Conservation (phyloP, 2,113 vertebrate species). For the Cinclus cinclus region DNA sequence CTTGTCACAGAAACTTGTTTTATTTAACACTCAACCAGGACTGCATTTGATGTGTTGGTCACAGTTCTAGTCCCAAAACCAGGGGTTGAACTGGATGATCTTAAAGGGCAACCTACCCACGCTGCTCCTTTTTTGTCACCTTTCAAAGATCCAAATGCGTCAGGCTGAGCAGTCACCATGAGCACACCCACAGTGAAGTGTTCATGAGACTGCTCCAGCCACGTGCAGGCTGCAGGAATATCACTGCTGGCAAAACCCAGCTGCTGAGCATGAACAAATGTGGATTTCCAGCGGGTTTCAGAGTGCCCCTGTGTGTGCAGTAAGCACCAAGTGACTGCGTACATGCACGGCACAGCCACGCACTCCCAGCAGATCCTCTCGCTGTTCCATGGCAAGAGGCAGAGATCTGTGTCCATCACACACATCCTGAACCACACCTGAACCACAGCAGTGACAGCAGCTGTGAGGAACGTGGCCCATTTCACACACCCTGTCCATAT, state of each 20-base stretch:
- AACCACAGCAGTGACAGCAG: neutral
- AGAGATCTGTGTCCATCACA: neutral
- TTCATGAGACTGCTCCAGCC: neutral
- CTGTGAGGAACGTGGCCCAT: neutral
- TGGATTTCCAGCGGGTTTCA: neutral
- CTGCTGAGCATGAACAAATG: neutral
- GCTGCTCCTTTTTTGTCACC: neutral
- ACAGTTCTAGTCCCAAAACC: accelerated
- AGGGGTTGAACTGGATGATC: no score
- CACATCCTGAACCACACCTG: accelerated
- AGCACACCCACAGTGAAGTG: accelerated
- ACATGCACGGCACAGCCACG: accelerated
- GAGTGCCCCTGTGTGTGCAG: neutral
- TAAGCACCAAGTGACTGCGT: accelerated
- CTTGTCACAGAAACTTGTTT: neutral
- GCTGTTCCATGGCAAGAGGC: accelerated
- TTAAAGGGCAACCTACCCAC: accelerated
- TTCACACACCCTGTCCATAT: neutral
- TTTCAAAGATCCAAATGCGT: neutral
- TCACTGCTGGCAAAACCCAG: neutral
- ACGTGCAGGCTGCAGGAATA: accelerated
- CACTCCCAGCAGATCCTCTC: accelerated
- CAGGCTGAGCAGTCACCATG: accelerated
- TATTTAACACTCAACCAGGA: accelerated
- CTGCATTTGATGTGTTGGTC: neutral